Base-by-base conservation (phyloP, 2,113 vertebrate genomes). In the Clarias magur region DNA sequence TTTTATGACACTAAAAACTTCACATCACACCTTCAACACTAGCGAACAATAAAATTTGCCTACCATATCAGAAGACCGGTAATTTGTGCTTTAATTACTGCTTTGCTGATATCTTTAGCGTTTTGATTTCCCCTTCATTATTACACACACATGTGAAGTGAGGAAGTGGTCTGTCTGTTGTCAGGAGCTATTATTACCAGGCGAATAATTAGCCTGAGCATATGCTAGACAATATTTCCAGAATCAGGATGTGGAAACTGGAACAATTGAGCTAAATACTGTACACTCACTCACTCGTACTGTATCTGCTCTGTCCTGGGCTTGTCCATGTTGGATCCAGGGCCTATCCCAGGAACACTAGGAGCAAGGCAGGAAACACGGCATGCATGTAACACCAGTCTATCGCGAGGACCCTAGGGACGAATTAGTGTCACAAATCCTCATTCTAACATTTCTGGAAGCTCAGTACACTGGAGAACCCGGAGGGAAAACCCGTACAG, bases 231-330 rank as follows among this genome's bases (percentile, higher is more conserved):
- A 75, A 12, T 75, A 75, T 75, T 48, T 48, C 72, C 38, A 75
- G 38, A 75, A 75, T 75, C 72, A 75, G 72, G 72, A 75, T 75
- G 72, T 48, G 72, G 72, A 75, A 75, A 75, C 72, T 48, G 72
- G 72, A 42, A 75, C 72, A 75, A 75, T 10, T 12, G 72, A 75
- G 70, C 38, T 1, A 38, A 73, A 73, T 73, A 73, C 70, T 19
- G 68, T 72, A 72, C 68, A 72, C 65, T 30, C 68, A 72, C 16
- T 73, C 70, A 42, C 25, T 65, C 67, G 30, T 13, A 68, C 34
- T 23, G 34, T 21, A 73, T 42, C 34, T 19, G 12, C 73, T 48
- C 6, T 13, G 48, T 75, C 38, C 72, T n/a, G 73, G 73, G n/a
- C 34, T 4, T 34, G 27, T 30, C 34, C 27, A 30, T 12, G 70